Base-by-base conservation (phyloP, 2,888 invertebrate genomes). In the Yponomeuta cagnagella region DNA sequence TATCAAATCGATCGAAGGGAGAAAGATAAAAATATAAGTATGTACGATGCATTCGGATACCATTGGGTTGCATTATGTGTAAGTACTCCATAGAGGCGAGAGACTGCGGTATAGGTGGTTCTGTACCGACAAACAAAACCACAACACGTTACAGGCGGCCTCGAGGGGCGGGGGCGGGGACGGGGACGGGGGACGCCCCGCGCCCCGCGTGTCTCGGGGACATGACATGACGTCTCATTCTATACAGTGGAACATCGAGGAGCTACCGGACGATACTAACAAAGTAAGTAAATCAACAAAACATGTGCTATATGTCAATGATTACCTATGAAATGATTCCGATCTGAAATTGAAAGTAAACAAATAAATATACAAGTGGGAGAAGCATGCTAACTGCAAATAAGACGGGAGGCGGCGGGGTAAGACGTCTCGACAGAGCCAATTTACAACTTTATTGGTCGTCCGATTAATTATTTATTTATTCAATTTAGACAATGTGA, bases 261-360 rank as follows among this genome's bases (percentile, higher is more conserved):
- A 58, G 52, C 52, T 58, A 58, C 52, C 52, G 52, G 52, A 58
- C 52, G 15, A 15, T 58, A 82, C 87, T 87, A 90, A 82, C n/a
- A 80, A 9, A 82, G 75, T 75, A 81, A 78, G 80, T 72, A 77
- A 79, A 83, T 80, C 78, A 80, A 82, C 74, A 75, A 74, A 70
- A 84, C 80, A 83, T 81, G 84, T 83, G 83, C 80, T 82, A 85
- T 79, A 84, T 79, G 83, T 79, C 83, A 86, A 86, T 85, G 86
- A 85, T 92, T 92, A 93, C 93, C 93, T 90, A 92, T 86, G 88
- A 90, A 89, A 92, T 93, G 93, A 92, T 89, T 92, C 93, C 93
- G 93, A 92, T 93, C 92, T 92, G 93, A 92, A 93, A 92, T 86
- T 90, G 89, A 89, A 91, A 92, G 84, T 80, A 75, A 78, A 79